Evolutionary conservation across 2,888 invertebrate genomes (phyloP).

Genomic region (Cartodere bifasciata): DNA sequence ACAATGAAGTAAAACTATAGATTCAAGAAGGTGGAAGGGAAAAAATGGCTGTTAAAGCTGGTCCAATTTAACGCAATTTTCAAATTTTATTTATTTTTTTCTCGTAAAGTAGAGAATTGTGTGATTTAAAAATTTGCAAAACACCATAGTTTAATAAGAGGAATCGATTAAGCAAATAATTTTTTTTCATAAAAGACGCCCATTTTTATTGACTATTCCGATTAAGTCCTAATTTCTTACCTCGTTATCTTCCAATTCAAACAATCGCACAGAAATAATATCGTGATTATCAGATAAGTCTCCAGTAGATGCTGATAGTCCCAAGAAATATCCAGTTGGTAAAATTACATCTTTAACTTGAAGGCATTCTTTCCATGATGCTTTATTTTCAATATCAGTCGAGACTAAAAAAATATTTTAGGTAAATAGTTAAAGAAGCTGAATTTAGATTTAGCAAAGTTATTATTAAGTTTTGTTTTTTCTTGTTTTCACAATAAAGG

Average conservation of each 20-base stretch:
- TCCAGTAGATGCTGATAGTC: slow-evolving; percentile 91
- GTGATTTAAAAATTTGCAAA: too few relatives aligned
- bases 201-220: too few relatives aligned
- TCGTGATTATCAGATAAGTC: slow-evolving; percentile 96
- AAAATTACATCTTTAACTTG: slow-evolving; percentile 76
- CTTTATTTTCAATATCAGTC: slow-evolving; percentile 82
- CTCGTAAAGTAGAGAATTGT: too few relatives aligned
- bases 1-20: too few relatives aligned
- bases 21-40: too few relatives aligned
- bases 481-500: background rate
- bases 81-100: too few relatives aligned
- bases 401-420: slow-evolving; percentile 48
- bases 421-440: slow-evolving; percentile 2
- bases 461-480: slow-evolving; percentile 1
- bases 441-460: slow-evolving; percentile 3
- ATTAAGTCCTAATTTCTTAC: too few relatives aligned
- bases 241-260: slow-evolving; percentile 91
- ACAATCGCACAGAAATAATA: slow-evolving; percentile 80
- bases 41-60: too few relatives aligned
- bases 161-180: too few relatives aligned
- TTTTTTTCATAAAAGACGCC: too few relatives aligned
- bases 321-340: slow-evolving; percentile 92
- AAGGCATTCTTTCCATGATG: slow-evolving; percentile 90
- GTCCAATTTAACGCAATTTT: too few relatives aligned
- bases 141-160: too few relatives aligned